Percentiles rank a stretch among this genome's conserved stretches.
Conservation (phyloP, 2,888 invertebrate species). For the Drosophila nigricruria region DNA sequence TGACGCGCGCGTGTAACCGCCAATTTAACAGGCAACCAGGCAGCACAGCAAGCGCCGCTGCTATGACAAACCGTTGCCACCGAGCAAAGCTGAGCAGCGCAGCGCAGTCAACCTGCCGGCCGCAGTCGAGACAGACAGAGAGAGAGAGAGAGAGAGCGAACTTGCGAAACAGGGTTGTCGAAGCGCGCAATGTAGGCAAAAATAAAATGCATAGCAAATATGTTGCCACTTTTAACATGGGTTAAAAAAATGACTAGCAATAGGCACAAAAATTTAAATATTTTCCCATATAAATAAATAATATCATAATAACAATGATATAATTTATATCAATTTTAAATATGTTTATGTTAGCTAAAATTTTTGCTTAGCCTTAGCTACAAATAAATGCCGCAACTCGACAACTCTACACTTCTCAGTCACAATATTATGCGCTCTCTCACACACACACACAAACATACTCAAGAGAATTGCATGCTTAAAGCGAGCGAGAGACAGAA, state of each 20-base stretch:
- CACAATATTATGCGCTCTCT: neutral
- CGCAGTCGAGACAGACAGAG: neutral
- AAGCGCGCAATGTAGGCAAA: neutral
- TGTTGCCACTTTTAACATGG: too few species aligned
- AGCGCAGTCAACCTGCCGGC: slow-evolving; percentile 41
- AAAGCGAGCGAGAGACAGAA: slow-evolving; percentile 7
- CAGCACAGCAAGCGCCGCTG: slow-evolving; percentile 63
- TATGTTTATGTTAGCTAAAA: neutral
- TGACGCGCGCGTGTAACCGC: slow-evolving; percentile 84
- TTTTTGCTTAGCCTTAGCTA: neutral
- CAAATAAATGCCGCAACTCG: slow-evolving; percentile 10
- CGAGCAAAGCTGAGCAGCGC: slow-evolving; percentile 1
- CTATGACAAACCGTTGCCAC: slow-evolving; percentile 17
- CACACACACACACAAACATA: slow-evolving; percentile 4
- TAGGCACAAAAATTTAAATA: too few species aligned
- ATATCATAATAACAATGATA: neutral
- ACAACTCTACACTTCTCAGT: slow-evolving; percentile 27
- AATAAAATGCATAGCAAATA: neutral
- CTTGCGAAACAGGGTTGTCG: slow-evolving; percentile 26
- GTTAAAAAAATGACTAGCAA: neutral
- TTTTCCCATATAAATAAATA: too few species aligned
- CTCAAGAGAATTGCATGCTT: slow-evolving; percentile 20
- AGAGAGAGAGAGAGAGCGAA: slow-evolving; percentile 5
- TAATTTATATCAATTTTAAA: neutral
- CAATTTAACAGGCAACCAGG: slow-evolving; percentile 84